Conservation (phyloP, 2,888 invertebrate species). For the Polydrusus tereticollis region DNA sequence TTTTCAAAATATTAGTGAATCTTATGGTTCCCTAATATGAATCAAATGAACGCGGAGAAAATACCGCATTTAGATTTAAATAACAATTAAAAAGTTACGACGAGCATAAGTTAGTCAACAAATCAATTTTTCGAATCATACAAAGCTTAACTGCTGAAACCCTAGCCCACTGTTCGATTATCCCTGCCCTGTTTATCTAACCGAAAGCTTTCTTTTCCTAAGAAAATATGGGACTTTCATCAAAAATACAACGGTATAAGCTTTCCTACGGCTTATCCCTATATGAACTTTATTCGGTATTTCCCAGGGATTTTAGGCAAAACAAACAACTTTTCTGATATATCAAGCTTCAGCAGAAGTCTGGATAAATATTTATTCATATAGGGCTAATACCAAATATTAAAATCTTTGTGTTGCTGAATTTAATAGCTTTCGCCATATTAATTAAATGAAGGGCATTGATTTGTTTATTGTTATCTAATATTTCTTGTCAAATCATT, state of each 20-base stretch:
- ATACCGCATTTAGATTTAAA: too few relatives aligned
- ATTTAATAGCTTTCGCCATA: background rate
- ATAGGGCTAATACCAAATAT: background rate
- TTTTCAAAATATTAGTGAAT: too few relatives aligned
- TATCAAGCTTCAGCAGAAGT: background rate
- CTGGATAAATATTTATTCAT: constrained; percentile 6
- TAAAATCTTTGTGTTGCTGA: background rate
- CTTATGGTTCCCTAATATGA: too few relatives aligned
- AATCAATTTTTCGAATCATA: too few relatives aligned
- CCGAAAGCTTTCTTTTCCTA: background rate
- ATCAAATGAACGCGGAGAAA: too few relatives aligned
- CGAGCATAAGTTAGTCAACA: too few relatives aligned
- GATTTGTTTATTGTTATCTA: too few relatives aligned
- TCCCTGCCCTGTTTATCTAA: background rate
- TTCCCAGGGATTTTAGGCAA: constrained; percentile 7
- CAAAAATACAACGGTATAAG: background rate
- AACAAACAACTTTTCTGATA: constrained; percentile 1
- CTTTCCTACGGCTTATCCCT: background rate
- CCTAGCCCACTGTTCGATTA: background rate
- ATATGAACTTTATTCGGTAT: background rate
- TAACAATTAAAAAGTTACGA: too few relatives aligned
- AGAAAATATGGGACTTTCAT: constrained; percentile 10
- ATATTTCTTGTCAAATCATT: too few relatives aligned
- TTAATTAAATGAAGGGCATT: too few relatives aligned
- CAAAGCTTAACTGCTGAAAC: background rate